Base-by-base conservation (phyloP, 2,797 vertebrate species). In the Nasua narica region DNA sequence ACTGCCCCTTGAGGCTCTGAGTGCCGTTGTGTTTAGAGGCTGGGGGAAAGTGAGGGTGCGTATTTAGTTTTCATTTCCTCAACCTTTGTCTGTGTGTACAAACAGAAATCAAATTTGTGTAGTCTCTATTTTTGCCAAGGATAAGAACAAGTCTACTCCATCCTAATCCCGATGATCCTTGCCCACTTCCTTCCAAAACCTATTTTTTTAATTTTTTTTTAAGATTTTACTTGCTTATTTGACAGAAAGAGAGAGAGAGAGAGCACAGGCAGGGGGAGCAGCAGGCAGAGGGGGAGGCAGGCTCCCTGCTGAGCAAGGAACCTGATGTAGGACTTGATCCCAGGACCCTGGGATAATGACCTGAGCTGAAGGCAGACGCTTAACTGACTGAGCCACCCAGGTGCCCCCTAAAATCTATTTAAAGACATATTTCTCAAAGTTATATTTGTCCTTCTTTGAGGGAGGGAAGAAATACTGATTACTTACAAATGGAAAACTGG, bases 381-480 rank as follows among this genome's bases (percentile, higher is more conserved):
- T 60, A 60, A 60, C 58, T 60, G 58, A 60, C 58, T 29, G 58
- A 60, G 27, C 58, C 58, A 60, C 58, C 58, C 27, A 27, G 56
- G 56, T 58, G 25, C 11, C 56, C 56, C 27, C 81, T 25, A 74
- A 85, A 90, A 82, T 88, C 92, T 95, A 93, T 96, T 96, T 96
- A 93, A 93, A 93, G 91, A 46, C 50, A 62, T 21, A 52, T 90
- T 95, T 87, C 85, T 95, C 74, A 90, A 96, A 69, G 87, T 96
- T 95, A 88, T 92, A 86, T 94, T 93, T 96, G 85, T 97, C 85
- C 82, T 96, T 97, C 94, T 74, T 92, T 90, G 90, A 95, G 94
- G 88, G 92, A 74, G 32, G 70, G 69, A 74, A 78, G 48, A 56
- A 15, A 32, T 70, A 65, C 54, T 50, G 72, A 21, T 87, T n/a